Evolutionary conservation across 2,113 vertebrate species (phyloP).

Genomic region (Phrynosoma blainvillii): DNA sequence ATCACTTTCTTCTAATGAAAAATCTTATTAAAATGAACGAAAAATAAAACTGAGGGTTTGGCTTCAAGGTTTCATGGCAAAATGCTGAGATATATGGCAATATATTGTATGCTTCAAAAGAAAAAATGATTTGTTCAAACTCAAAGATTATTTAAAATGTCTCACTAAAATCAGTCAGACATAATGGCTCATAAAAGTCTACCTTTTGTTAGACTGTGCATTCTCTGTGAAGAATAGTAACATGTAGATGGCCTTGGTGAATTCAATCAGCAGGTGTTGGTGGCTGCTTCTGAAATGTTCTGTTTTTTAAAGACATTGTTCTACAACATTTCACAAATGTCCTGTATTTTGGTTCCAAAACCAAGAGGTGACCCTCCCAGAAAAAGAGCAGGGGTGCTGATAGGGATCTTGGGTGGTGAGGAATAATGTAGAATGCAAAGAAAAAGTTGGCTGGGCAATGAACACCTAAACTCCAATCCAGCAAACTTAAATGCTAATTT

Average conservation of each 20-base stretch:
- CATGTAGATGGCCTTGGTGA: not conserved
- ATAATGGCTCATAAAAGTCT: not conserved
- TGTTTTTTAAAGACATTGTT: too few species aligned
- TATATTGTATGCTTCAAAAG: not conserved
- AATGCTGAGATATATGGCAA: not conserved
- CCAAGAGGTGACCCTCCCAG: not conserved
- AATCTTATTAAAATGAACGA: not conserved
- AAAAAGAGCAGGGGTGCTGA: too few species aligned
- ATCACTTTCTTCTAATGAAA: not conserved
- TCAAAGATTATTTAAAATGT: not conserved
- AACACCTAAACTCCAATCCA: too few species aligned
- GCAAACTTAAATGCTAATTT: too few species aligned
- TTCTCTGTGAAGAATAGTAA: not conserved
- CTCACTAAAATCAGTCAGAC: not conserved
- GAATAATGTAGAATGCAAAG: too few species aligned
- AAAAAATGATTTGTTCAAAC: not conserved
- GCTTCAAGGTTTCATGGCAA: not conserved
- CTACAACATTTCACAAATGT: not conserved
- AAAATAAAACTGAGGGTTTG: not conserved
- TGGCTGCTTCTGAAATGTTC: too few species aligned
- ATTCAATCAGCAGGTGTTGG: not conserved
- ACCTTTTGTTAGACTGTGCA: not conserved
- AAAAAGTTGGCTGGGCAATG: too few species aligned
- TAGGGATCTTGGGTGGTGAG: too few species aligned
- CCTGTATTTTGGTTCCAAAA: not conserved